Evolutionary conservation across 1,140 invertebrate genomes (phyloP).

Genomic region (Caerostris darwini): DNA sequence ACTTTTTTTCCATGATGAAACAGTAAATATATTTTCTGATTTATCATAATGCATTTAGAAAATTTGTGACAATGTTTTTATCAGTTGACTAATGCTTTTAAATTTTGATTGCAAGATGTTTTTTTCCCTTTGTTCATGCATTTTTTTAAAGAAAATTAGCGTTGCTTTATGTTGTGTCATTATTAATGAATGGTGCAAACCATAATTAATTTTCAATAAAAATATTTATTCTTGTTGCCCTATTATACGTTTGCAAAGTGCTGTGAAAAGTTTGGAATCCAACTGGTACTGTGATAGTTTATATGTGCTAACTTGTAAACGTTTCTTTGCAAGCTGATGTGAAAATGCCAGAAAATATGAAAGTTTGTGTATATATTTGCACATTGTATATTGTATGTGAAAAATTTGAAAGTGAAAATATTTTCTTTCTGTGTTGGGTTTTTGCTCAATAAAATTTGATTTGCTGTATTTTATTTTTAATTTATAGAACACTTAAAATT

Average conservation of each 20-base stretch:
- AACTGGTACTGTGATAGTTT: slow-evolving; percentile 78
- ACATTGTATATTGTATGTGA: slow-evolving; percentile 57
- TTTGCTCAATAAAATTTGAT: slow-evolving; percentile 78
- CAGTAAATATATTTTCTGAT: too few species aligned
- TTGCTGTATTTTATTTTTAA: slow-evolving; percentile 56
- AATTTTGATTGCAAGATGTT: background rate
- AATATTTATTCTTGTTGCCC: background rate
- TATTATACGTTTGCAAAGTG: slow-evolving; percentile 36
- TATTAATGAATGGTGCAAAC: background rate
- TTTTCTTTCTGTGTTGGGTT: slow-evolving; percentile 70
- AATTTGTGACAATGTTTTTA: background rate
- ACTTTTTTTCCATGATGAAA: background rate
- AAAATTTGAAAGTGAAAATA: slow-evolving; percentile 74
- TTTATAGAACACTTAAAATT: background rate
- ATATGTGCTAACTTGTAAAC: slow-evolving; percentile 57
- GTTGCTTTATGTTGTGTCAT: background rate
- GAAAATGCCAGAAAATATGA: slow-evolving; percentile 16
- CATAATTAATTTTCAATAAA: background rate
- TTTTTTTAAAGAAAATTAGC: background rate
- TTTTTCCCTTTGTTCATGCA: background rate
- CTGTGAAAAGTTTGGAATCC: slow-evolving; percentile 51
- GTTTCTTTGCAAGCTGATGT: slow-evolving; percentile 58
- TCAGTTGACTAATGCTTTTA: background rate
- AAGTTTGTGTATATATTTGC: slow-evolving; percentile 61
- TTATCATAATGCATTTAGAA: background rate